These are phyloP conservation scores for Metopolophium dirhodum DNA, from an alignment of 1,140 invertebrate species.

Conservation along the genomic window DNA sequence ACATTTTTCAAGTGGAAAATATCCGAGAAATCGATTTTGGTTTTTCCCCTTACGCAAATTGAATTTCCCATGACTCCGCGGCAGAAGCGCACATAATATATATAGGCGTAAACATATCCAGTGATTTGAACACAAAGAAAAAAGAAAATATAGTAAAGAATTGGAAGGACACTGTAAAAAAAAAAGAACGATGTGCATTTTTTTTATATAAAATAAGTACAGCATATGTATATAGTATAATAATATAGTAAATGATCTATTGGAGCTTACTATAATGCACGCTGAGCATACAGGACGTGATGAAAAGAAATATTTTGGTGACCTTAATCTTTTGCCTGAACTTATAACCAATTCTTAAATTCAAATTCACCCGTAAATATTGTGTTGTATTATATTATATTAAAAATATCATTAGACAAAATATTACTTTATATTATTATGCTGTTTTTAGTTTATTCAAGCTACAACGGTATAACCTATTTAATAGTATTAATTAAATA, in stretches of 20 bases:
- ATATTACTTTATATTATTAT: too few species aligned
- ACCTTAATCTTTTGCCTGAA: constrained; percentile 16
- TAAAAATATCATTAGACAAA: not conserved
- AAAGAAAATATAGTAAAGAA: not conserved
- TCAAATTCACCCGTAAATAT: not conserved
- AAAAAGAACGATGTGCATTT: not conserved
- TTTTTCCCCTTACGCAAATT: not conserved
- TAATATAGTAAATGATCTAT: not conserved
- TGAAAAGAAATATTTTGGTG: not conserved
- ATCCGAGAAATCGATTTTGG: not conserved
- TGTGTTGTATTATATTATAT: not conserved
- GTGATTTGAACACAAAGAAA: not conserved
- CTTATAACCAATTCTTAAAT: not conserved
- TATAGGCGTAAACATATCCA: not conserved
- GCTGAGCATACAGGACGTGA: too few species aligned
- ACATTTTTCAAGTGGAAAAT: constrained; percentile 12
- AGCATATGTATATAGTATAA: not conserved
- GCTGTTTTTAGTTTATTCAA: not conserved
- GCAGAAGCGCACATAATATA: not conserved
- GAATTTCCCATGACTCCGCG: not conserved
- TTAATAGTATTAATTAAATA: not conserved
- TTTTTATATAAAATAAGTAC: not conserved
- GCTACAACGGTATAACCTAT: not conserved
- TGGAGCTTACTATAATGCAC: not conserved
- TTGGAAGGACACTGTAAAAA: not conserved